Evolutionary conservation across 2,113 vertebrate genomes (phyloP), one percentile per base, ranked within the genome.

Genomic region (Rhinolophus ferrumequinum): DNA sequence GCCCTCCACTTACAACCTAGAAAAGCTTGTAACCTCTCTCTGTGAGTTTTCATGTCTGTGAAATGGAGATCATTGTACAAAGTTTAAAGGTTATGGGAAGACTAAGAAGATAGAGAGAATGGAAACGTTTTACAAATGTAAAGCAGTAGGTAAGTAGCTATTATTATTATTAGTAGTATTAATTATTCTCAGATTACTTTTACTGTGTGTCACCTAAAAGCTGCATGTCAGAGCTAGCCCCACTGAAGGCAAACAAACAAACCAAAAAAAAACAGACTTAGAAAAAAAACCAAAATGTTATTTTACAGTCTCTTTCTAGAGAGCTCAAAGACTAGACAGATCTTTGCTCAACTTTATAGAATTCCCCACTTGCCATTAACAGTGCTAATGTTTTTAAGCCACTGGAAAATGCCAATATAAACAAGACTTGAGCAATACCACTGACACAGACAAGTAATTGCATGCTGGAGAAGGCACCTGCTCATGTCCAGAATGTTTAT

Each of bases 401-500:
- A 44, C 58, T 87, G 28, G 35, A 88, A 97, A 93, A 85, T 73
- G 15, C 35, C 80, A 56, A 2, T 54, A 58, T 94, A 85, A 62
- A 11, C 30, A 35, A 84, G 54, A 77, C 10, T 92, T 81, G 54
- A 85, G 16, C 41, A 79, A 56, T 38, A 18, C 30, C 62, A 30
- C 30, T 95, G 47, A 62, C n/a, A 87, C 24, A 54, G 76, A 38
- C 38, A 73, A 90, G 9, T 70, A 76, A 38, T n/a, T 91, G 22
- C 64, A 52, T 44, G 15, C 56, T 64, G 26, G 50, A 56, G 72
- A 76, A 83, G 33, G 1, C 15, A 64, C 33, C 24, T 67, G 19
- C 44, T 75, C 33, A 38, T 79, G 3, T 80, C 56, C 81, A 84
- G n/a, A 93, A 83, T 90, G 69, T 75, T 94, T 35, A 62, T 60